phyloP scores from a whole-genome alignment of 2,797 vertebrate species.

The Acridotheres tristis region DNA sequence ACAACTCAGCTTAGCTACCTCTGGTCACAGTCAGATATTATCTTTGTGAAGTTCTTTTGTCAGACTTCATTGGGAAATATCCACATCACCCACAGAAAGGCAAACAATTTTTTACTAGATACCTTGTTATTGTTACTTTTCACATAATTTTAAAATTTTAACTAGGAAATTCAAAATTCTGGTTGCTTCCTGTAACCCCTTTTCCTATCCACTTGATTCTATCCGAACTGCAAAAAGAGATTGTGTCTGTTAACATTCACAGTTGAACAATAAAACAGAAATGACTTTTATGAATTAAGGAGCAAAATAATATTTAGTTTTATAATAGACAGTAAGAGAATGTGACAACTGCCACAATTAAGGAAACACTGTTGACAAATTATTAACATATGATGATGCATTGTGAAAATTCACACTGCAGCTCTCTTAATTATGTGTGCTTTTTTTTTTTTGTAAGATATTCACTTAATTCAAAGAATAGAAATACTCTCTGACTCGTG shows the following conservation, averaged over 20 bases:
- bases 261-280: background rate
- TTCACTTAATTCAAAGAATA: background rate
- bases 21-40: background rate
- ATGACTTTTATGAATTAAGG: background rate
- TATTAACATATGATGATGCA: accelerated
- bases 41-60: background rate
- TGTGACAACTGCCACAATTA: background rate
- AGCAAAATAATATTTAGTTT: background rate
- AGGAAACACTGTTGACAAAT: background rate
- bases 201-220: background rate
- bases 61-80: background rate
- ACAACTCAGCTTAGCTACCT: background rate
- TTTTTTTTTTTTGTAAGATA: background rate
- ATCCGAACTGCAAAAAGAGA: background rate
- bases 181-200: accelerated
- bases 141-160: background rate
- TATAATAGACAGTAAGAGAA: background rate
- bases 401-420: background rate
- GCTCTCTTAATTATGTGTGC: background rate
- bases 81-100: background rate
- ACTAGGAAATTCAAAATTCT: background rate
- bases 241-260: background rate
- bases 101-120: background rate
- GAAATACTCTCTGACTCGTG: accelerated
- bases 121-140: background rate